Evolutionary conservation across 2,888 invertebrate species (phyloP), one percentile per base, ranked within the genome.

Genomic region (Electrophaes corylata): DNA sequence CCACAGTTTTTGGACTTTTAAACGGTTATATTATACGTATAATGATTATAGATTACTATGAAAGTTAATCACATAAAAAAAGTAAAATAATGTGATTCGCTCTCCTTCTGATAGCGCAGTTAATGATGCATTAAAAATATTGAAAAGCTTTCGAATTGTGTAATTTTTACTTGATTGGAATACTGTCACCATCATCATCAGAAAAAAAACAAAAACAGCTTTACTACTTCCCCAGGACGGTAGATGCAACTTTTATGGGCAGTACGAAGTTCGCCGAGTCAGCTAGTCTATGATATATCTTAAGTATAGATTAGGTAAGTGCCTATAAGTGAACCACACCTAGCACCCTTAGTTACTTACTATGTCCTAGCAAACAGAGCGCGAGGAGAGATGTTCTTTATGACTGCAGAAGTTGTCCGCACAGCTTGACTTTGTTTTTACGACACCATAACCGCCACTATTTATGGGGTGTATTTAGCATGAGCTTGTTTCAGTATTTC

Each of bases 401-500:
- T 81, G 69, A 76, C 70, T 72, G 66, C 75, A 64, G 73, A 73
- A 76, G 76, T 76, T 86, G 85, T 85, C 72, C 70, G 78, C 88
- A 78, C 91, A 90, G 88, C 88, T 82, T 84, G 90, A 88, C 81
- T 87, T 88, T 85, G 84, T 88, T 88, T 89, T 89, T 86, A 87
- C 85, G 85, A 86, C 84, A 84, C 83, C 81, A 85, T 87, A 86
- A 85, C 83, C 76, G 73, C 70, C 64, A 69, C 80, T 88, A 87
- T 90, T 89, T 90, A 90, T 88, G 82, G 83, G 67, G 78, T 74
- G 81, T 86, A 84, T 88, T 89, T 88, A 87, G 86, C 84, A 84
- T 84, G 84, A 73, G 73, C 71, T 72, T 64, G 77, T 72, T 75
- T 76, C 74, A 77, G 83, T 82, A 83, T 81, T 83, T 82, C 80